These are phyloP conservation scores for Acanthurus lineatus DNA, from an alignment of 2,797 vertebrate species.

Conservation along the genomic window DNA sequence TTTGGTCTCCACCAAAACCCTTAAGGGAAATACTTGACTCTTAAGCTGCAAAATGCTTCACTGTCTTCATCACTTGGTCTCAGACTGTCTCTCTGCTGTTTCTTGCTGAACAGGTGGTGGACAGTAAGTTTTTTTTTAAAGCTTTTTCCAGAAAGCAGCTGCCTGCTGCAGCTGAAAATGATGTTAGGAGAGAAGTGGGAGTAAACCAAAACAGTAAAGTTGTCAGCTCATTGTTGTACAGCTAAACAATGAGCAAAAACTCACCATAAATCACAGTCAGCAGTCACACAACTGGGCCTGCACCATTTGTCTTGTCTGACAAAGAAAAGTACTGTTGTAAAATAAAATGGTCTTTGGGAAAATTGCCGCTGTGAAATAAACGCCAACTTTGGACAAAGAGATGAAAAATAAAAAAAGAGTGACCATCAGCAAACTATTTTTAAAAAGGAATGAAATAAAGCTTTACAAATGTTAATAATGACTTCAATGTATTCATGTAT, in stretches of 20 bases:
- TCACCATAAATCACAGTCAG: background rate
- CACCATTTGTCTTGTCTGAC: background rate
- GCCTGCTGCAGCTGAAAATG: background rate
- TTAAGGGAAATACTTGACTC: background rate
- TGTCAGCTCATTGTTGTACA: background rate
- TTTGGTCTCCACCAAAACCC: background rate
- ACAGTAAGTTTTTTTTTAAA: too few species aligned
- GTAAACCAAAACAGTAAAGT: background rate
- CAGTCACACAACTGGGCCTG: background rate
- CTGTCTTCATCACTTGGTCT: background rate
- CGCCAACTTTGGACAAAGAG: background rate
- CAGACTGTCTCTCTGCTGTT: background rate
- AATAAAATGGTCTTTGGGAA: background rate
- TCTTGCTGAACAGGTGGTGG: background rate
- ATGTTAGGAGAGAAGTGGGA: background rate
- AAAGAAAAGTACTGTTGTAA: background rate
- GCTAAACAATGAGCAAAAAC: background rate
- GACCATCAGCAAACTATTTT: background rate
- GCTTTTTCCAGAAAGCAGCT: background rate
- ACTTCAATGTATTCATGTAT: background rate
- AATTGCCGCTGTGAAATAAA: background rate
- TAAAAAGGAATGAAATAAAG: background rate
- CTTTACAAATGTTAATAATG: background rate
- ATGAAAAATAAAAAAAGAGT: background rate
- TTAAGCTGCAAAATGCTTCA: background rate